These are phyloP conservation scores for Pungitius pungitius DNA, from an alignment of 2,113 vertebrate species.

Conservation along the genomic window DNA sequence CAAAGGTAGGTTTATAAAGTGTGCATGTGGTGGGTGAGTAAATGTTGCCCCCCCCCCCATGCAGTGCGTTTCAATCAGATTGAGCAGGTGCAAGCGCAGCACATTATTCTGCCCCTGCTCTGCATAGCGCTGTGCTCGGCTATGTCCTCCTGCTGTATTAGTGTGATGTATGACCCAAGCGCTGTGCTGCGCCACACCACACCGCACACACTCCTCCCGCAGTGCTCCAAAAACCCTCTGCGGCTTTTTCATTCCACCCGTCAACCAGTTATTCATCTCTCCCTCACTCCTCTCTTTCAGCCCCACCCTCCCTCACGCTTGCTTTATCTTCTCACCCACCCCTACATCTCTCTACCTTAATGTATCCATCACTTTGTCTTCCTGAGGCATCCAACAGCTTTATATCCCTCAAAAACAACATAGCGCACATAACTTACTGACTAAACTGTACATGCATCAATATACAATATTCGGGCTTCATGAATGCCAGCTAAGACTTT, in stretches of 20 bases:
- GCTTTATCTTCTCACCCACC: slow-evolving; percentile 69
- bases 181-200: slow-evolving; percentile 61
- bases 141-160: slow-evolving; percentile 78
- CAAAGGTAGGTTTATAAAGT: slow-evolving; percentile 71
- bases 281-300: slow-evolving; percentile 39
- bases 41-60: slow-evolving; percentile 62
- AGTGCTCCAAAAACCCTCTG: slow-evolving; percentile 68
- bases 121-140: slow-evolving; percentile 78
- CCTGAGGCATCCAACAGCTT: slow-evolving; percentile 35
- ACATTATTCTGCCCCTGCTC: slow-evolving; percentile 77
- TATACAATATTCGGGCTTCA: slow-evolving; percentile 4
- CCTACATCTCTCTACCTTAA: slow-evolving; percentile 64
- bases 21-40: slow-evolving; percentile 65
- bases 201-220: slow-evolving; percentile 63
- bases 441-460: slow-evolving; percentile 7
- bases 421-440: slow-evolving; percentile 13
- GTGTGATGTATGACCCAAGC: slow-evolving; percentile 77
- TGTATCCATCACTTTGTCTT: slow-evolving; percentile 72
- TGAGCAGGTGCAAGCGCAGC: slow-evolving; percentile 77
- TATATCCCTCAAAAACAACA: slow-evolving; percentile 45
- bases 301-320: slow-evolving; percentile 60
- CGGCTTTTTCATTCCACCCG: slow-evolving; percentile 73
- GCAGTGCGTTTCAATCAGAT: slow-evolving; percentile 78
- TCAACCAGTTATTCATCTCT: slow-evolving; percentile 77
- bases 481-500: slow-evolving; percentile 9